Percentiles rank a stretch among this genome's conserved stretches.
Evolutionary conservation across 92 coral and sea anemone species (phyloP).

Genomic region (Zoanthus gigantus): DNA sequence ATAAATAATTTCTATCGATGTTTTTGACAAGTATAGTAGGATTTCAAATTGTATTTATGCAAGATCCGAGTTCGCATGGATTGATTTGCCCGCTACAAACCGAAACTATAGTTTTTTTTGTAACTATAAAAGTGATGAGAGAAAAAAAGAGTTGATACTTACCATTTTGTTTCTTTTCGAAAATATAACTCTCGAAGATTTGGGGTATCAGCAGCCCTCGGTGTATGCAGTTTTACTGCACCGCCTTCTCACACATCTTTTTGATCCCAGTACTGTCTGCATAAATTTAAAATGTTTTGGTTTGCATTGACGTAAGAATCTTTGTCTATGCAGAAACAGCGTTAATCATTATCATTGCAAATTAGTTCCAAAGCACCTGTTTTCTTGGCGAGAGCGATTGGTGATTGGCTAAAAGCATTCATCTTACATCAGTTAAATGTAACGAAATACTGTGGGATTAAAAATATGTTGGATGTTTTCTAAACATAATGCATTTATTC

Average conservation of each 20-base stretch:
- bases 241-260: constrained; percentile 35
- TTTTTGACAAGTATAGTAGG: constrained; percentile 28
- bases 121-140: neutral
- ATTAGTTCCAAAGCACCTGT: constrained; percentile 39
- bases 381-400: neutral
- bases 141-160: neutral
- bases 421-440: neutral
- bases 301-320: constrained; percentile 62
- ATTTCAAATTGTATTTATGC: constrained; percentile 44
- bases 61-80: neutral
- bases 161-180: constrained; percentile 29
- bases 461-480: constrained; percentile 28
- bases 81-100: neutral
- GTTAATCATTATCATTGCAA: constrained; percentile 47
- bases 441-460: constrained; percentile 26
- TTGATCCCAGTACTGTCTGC: constrained; percentile 44
- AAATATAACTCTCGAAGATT: neutral
- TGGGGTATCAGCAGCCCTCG: neutral
- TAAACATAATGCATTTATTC: constrained; percentile 1
- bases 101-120: neutral
- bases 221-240: neutral
- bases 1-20: constrained; percentile 27
- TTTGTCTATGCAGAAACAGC: constrained; percentile 49
- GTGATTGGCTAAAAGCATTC: constrained; percentile 24
- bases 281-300: constrained; percentile 70